Evolutionary conservation across 2,888 invertebrate species (phyloP), one percentile per base, ranked within the genome.

Genomic region (Tachystola acroxantha): DNA sequence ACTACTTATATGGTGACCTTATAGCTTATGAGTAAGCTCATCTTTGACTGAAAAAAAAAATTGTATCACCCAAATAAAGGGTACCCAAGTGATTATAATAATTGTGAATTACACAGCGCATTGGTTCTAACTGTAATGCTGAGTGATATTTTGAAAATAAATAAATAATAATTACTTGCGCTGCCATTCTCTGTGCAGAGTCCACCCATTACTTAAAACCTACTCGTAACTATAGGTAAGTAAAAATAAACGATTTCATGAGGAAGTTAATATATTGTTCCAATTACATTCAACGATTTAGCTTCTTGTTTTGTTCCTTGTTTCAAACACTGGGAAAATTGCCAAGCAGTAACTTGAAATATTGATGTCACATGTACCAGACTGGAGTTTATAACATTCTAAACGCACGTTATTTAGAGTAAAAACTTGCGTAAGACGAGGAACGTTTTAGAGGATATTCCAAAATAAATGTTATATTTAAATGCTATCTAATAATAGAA

Each of bases 291-390:
- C 48, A 48, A 50, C 53, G 53, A 54, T 63, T 58, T 57, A 53
- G 53, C 39, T 44, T 50, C 48, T 42, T 53, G 48, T 58, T 62
- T 62, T 58, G 60, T 66, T 64, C 68, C 70, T 64, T 69, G 70
- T 68, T 66, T 65, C 69, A 69, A 65, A 63, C 48, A 49, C 39
- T 70, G 72, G 82, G 80, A 64, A 33, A 34, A n/a, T 24, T 72
- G 82, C 82, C 82, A 82, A 66, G 44, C 35, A 43, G 50, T 52
- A 40, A 51, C 42, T 46, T 59, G 62, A 67, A 65, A 67, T 67
- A 72, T 65, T 54, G 56, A 58, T 57, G 63, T 67, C 66, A 61
- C 53, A 59, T 57, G 59, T 54, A 60, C 50, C 47, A 53, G 57
- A 16, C 3, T 4, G 16, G 54, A 56, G 51, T 49, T 36, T 47